Evolutionary conservation across 2,113 vertebrate genomes (phyloP).

Genomic region (Micronycteris hirsuta): DNA sequence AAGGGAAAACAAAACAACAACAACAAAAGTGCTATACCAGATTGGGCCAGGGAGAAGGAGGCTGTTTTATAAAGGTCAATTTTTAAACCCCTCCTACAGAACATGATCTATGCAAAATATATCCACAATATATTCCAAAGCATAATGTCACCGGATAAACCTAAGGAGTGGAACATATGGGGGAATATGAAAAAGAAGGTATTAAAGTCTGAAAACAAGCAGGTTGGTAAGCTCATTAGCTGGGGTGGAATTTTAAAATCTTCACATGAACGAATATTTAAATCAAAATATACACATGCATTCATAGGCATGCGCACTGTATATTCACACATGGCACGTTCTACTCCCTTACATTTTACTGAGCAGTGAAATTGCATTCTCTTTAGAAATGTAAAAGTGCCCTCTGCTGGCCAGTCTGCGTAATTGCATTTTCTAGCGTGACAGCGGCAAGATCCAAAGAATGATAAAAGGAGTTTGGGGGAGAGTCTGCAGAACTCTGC

Average conservation of each 20-base stretch:
- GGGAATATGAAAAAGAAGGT: constrained; percentile 72
- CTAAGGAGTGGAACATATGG: constrained; percentile 72
- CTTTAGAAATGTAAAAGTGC: constrained; percentile 67
- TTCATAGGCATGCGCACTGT: constrained; percentile 69
- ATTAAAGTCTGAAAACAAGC: constrained; percentile 75
- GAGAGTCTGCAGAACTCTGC: background rate
- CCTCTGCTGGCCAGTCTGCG: constrained; percentile 57
- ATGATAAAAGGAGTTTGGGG: background rate
- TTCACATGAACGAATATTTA: constrained; percentile 73
- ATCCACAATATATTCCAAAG: constrained; percentile 77
- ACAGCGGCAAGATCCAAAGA: background rate
- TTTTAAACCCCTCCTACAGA: constrained; percentile 79
- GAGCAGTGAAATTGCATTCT: constrained; percentile 18
- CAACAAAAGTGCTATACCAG: constrained; percentile 67
- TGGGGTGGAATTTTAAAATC: constrained; percentile 75
- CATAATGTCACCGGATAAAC: constrained; percentile 80
- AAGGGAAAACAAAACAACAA: constrained; percentile 74
- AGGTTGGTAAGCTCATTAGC: constrained; percentile 75
- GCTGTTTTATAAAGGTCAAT: constrained; percentile 78
- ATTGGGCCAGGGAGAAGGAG: constrained; percentile 72
- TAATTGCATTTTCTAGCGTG: constrained; percentile 7
- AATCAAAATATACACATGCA: constrained; percentile 76
- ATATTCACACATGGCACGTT: constrained; percentile 49
- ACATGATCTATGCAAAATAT: constrained; percentile 76
- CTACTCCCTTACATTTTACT: background rate